Percentiles rank a stretch among this genome's conserved stretches.
phyloP scores from a whole-genome alignment of 2,113 vertebrate species.

The Daphoenositta chrysoptera region DNA sequence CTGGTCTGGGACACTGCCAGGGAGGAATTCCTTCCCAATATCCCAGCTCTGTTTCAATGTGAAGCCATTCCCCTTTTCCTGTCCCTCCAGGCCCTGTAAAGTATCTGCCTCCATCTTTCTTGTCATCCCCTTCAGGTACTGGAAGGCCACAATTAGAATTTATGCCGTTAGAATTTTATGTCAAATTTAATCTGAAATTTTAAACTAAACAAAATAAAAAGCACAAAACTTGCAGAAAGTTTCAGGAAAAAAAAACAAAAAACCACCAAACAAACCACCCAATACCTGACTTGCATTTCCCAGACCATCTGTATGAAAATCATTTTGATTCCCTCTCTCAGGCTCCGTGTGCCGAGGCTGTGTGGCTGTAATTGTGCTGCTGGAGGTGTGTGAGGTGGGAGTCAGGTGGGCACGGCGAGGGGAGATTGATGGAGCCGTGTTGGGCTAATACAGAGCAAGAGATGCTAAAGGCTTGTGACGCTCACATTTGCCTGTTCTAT shows the following conservation, averaged over 20 bases:
- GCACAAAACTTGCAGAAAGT: slow-evolving; percentile 4
- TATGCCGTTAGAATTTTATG: fast-evolving
- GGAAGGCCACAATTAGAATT: neutral
- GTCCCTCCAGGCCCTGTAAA: neutral
- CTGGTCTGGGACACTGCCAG: neutral
- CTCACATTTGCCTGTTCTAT: slow-evolving; percentile 47
- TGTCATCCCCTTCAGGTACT: fast-evolving
- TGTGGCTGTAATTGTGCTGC: slow-evolving; percentile 58
- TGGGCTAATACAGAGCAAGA: slow-evolving; percentile 65
- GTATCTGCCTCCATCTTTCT: neutral
- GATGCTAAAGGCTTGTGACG: slow-evolving; percentile 64
- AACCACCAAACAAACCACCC: no score
- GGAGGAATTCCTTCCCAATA: neutral
- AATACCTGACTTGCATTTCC: neutral
- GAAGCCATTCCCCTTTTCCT: neutral
- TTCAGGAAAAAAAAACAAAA: neutral
- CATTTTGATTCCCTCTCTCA: neutral
- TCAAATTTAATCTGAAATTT: neutral
- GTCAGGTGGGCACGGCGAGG: slow-evolving; percentile 43
- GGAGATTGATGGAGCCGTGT: slow-evolving; percentile 73
- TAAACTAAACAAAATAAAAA: neutral
- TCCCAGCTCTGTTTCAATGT: neutral
- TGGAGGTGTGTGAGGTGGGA: slow-evolving; percentile 62
- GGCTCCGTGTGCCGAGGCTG: slow-evolving; percentile 48
- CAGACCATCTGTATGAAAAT: neutral